Base-by-base conservation (phyloP, 2,113 vertebrate genomes). In the Pithys albifrons region DNA sequence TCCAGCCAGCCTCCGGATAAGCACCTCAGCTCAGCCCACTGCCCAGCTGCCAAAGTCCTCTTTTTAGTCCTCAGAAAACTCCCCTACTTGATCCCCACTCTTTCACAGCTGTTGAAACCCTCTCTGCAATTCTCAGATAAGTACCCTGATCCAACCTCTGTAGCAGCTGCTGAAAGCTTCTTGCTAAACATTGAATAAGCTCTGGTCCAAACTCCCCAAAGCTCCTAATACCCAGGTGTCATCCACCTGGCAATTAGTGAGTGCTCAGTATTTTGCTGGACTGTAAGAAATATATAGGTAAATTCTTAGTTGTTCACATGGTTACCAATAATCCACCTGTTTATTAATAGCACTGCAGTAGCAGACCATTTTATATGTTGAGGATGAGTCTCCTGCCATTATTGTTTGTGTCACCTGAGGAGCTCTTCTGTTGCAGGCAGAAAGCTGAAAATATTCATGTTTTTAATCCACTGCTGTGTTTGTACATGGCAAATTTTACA, bases 41-140 rank as follows among this genome's bases (percentile, higher is more conserved):
- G 67, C 84, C 85, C 96, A 95, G 92, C 94, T 97, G 94, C 91
- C 89, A 94, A 96, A 94, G 94, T 65, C 48, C 69, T 95, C 86
- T 61, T 92, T 88, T 85, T 91, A 85, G 92, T 73, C 92, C 76
- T 95, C 10, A 2, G 88, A 96, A 97, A 95, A 94, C 79, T 90
- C 88, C 74, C 52, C 74, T 58, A 24, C 85, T 95, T 95, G 91
- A 96, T 96, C 81, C 84, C 57, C 41, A 83, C 57, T 93, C 75
- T 91, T 94, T 88, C 91, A 95, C 94, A 97, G 93, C 92, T 96
- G 93, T 96, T 93, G 96, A 96, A 96, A 92, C 84, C 77, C 76
- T 85, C 89, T 0, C 4, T 64, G 70, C 94, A 97, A 90, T 97
- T 97, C 96, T 85, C 78, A 93, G 80, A 93, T 95, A 96, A 96